Conservation (phyloP, 2,113 vertebrate genomes). For the Sphyrna mokarran region DNA sequence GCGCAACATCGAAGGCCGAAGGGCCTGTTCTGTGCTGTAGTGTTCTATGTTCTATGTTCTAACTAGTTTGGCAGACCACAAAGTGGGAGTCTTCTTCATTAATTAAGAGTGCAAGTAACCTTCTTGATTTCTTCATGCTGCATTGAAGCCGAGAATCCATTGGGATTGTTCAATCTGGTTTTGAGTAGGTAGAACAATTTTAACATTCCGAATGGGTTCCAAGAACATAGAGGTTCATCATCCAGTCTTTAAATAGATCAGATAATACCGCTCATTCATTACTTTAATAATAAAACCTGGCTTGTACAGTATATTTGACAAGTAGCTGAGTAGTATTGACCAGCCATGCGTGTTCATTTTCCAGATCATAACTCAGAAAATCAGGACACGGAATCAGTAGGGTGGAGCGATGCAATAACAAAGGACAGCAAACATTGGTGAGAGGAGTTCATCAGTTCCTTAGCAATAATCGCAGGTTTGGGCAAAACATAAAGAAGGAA, state of each 20-base stretch:
- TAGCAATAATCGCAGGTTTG: no score
- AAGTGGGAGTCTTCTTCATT: neutral
- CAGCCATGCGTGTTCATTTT: neutral
- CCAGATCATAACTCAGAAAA: neutral
- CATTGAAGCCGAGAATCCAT: neutral
- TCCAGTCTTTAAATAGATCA: neutral
- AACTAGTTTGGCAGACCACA: neutral
- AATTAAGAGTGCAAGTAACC: neutral
- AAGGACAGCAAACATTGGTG: no score
- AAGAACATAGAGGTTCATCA: neutral
- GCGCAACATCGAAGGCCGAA: no score
- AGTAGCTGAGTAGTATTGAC: neutral
- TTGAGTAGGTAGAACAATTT: neutral
- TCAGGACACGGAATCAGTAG: no score
- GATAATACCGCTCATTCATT: neutral
- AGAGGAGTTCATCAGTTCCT: no score
- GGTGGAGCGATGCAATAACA: no score
- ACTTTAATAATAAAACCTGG: neutral
- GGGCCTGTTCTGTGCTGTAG: no score
- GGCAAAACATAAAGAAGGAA: no score
- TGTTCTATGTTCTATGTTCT: no score
- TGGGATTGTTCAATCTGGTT: neutral
- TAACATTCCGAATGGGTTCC: neutral
- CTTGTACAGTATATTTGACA: neutral
- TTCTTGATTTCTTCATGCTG: neutral